phyloP scores from a whole-genome alignment of 1,140 invertebrate genomes.

The Apolygus lucorum region DNA sequence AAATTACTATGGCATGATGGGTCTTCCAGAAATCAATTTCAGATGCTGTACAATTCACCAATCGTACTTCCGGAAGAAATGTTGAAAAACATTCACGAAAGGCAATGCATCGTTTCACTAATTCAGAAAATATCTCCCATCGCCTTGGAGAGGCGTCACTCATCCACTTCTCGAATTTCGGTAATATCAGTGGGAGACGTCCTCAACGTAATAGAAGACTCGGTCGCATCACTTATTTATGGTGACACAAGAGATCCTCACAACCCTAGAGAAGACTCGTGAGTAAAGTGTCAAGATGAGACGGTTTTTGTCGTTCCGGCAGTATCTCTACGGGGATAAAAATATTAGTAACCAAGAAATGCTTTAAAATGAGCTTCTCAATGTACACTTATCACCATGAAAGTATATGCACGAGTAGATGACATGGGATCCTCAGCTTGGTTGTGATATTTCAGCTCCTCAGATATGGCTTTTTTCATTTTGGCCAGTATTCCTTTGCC shows the following conservation, averaged over 20 bases:
- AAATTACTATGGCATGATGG: too few relatives aligned
- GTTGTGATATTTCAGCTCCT: too few relatives aligned
- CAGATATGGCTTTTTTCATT: too few relatives aligned
- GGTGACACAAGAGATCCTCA: conserved; percentile 24
- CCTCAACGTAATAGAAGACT: conserved; percentile 26
- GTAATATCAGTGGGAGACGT: neutral
- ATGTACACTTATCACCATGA: too few relatives aligned
- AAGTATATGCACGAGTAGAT: too few relatives aligned
- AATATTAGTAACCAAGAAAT: too few relatives aligned
- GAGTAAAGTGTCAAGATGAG: conserved; percentile 15
- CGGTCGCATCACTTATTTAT: conserved; percentile 26
- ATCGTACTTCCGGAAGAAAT: conserved; percentile 25
- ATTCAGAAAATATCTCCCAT: conserved; percentile 21
- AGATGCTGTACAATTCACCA: conserved; percentile 30
- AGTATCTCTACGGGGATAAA: too few relatives aligned
- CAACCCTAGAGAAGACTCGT: conserved; percentile 27
- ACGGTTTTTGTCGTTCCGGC: too few relatives aligned
- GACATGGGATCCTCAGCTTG: too few relatives aligned
- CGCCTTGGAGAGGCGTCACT: conserved; percentile 1
- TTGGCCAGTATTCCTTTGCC: too few relatives aligned
- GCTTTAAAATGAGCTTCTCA: too few relatives aligned
- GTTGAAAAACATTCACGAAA: conserved; percentile 16
- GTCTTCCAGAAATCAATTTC: too few relatives aligned
- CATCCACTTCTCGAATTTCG: conserved; percentile 1
- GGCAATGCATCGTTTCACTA: conserved; percentile 26